Base-by-base conservation (phyloP, 2,888 invertebrate genomes). In the Gymnoscelis rufifasciata region DNA sequence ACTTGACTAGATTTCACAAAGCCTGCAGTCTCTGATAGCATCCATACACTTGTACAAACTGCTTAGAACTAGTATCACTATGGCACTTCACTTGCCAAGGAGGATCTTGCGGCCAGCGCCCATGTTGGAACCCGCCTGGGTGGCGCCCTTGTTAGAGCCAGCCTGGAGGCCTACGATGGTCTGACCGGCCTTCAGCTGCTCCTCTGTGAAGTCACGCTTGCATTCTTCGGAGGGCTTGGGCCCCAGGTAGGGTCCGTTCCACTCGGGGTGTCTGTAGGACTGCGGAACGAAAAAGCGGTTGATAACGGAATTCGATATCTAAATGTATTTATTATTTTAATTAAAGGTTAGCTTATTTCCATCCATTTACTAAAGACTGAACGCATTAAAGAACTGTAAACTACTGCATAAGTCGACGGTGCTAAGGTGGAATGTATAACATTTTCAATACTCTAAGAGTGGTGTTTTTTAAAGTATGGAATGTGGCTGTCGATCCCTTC, bases 111-210 rank as follows among this genome's bases (percentile, higher is more conserved):
- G 94, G 64, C 94, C 92, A 58, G 96, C 96, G 55, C 97, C 97
- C 49, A 97, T 90, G 83, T 95, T 97, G 78, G 92, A 92, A 19
- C 98, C 98, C 19, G 96, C 93, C 84, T 97, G 97, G 51, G 94
- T 93, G 64, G 97, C 97, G 31, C 97, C 98, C 88, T 97, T 97
- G 93, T 98, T 98, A 78, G 93, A 93, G 49, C 98, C 98, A 62
- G 97, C 97, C 83, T 98, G 98, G 40, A 98, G 93, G 68, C 97
- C 97, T 68, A 98, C 95, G 68, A 97, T 90, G 59, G 93, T 92
- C 86, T 98, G 92, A 15, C 97, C 97, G 59, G 97, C 96, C 64
- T 92, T 92, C 66, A 98, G 75, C 73, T 95, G 95, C 75, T 97
- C 98, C 0, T 97, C 97, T 13, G 93, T 92, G 91, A 98, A 98